Evolutionary conservation across 2,888 invertebrate genomes (phyloP), one percentile per base, ranked within the genome.

Genomic region (Drosophila crucigera): DNA sequence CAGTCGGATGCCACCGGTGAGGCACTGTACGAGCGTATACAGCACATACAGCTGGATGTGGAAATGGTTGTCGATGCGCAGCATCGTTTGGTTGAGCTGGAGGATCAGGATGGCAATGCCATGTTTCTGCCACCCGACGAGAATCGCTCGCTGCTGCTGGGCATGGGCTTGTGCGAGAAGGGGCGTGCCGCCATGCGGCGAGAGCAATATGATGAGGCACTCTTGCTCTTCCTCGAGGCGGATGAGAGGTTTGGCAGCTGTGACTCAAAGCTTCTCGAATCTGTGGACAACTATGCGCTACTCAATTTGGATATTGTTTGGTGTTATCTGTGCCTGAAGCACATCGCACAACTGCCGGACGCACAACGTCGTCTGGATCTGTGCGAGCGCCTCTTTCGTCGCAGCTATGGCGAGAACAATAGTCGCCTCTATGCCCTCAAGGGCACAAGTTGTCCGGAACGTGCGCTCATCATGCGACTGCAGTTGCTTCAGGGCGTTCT

Each of bases 241-340:
- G 97, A 97, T 83, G 94, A 95, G 58, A 96, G 95, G 89, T 95
- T 96, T 90, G 94, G 94, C 94, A 80, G 79, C 1, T 93, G 93
- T 55, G 89, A 91, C 61, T 92, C 93, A 0, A 84, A 90, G 28
- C 90, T 92, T 60, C 94, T 97, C 43, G 94, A 95, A 64, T 93
- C 95, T 0, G 97, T 97, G 11, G 97, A 97, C 93, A 98, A 98
- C 93, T 97, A 96, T 93, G 97, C 96, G 0, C 94, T 97, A 4
- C 94, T 97, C 31, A 97, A 97, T 93, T 94, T 98, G 88, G 97
- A 98, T 93, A 96, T 97, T 78, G 96, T 97, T 16, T 98, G 98
- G 98, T 97, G 97, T 92, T 97, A 97, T 94, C 94, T 97, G 56
- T 95, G 96, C 86, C 94, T 98, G 49, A 93, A 93, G 95, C 96